Conservation (phyloP, 53 echinoderm and acorn worm species). For the Holothuria scabra region DNA sequence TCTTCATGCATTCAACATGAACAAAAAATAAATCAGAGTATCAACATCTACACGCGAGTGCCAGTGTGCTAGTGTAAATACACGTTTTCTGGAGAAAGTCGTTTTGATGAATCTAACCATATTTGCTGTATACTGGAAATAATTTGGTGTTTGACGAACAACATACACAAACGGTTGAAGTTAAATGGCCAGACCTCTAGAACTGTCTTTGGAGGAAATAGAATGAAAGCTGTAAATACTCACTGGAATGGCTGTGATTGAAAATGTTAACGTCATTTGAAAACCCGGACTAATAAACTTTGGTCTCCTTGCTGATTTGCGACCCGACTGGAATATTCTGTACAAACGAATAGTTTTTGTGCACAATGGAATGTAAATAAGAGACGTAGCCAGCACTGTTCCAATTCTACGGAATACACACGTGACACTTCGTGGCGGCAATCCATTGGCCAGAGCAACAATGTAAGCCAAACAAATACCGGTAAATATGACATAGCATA, state of each 20-base stretch:
- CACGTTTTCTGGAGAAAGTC: no score
- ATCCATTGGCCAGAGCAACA: constrained; percentile 27
- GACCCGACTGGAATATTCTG: constrained; percentile 82
- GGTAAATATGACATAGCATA: constrained; percentile 86
- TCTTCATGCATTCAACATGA: no score
- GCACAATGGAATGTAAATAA: constrained; percentile 89
- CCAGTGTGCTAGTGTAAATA: no score
- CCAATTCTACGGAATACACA: constrained; percentile 73
- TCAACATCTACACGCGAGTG: no score
- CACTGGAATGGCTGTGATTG: constrained; percentile 72
- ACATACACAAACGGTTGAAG: no score
- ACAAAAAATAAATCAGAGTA: no score
- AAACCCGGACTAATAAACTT: constrained; percentile 87
- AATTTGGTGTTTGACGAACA: no score
- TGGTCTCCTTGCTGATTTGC: constrained; percentile 84
- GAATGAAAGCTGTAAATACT: constrained; percentile 33
- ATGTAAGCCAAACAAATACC: constrained; percentile 79
- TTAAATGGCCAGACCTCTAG: no score
- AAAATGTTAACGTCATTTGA: constrained; percentile 72
- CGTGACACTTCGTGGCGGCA: constrained; percentile 21
- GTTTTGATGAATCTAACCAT: no score
- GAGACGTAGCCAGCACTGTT: constrained; percentile 69
- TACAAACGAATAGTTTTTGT: constrained; percentile 89
- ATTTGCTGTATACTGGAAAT: no score
- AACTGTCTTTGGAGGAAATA: no score